A percentile compares a stretch with the other conserved stretches of the same genome.
phyloP scores from a whole-genome alignment of 2,113 vertebrate species.

The Petromus typicus region DNA sequence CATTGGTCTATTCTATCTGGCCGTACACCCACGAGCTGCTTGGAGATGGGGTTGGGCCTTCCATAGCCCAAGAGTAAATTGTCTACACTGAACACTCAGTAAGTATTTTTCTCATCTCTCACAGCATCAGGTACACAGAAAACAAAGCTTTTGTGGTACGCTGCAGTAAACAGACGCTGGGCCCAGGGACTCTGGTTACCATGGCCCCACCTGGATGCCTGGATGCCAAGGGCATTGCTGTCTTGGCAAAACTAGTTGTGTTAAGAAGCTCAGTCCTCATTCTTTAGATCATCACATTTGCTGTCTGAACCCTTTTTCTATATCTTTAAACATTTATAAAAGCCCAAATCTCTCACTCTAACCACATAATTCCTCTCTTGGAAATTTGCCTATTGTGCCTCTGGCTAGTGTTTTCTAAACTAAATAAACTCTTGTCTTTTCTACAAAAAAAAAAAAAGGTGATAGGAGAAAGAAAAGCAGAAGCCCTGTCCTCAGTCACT shows the following conservation, averaged over 20 bases:
- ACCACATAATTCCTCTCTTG: neutral
- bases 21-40: neutral
- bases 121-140: neutral
- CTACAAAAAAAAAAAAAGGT: neutral
- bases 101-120: neutral
- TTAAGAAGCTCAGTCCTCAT: neutral
- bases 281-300: neutral
- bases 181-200: neutral
- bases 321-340: neutral
- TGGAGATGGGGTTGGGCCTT: neutral
- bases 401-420: neutral
- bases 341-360: neutral
- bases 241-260: fast-evolving
- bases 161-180: neutral
- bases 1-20: neutral
- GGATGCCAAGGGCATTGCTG: neutral
- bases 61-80: neutral
- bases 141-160: neutral
- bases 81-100: neutral
- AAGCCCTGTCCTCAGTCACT: neutral
- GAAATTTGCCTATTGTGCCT: neutral
- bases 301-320: neutral
- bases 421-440: neutral
- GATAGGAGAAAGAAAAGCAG: neutral
- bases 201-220: neutral